Evolutionary conservation across 2,113 vertebrate genomes (phyloP).

Genomic region (Corythornis vintsioides): DNA sequence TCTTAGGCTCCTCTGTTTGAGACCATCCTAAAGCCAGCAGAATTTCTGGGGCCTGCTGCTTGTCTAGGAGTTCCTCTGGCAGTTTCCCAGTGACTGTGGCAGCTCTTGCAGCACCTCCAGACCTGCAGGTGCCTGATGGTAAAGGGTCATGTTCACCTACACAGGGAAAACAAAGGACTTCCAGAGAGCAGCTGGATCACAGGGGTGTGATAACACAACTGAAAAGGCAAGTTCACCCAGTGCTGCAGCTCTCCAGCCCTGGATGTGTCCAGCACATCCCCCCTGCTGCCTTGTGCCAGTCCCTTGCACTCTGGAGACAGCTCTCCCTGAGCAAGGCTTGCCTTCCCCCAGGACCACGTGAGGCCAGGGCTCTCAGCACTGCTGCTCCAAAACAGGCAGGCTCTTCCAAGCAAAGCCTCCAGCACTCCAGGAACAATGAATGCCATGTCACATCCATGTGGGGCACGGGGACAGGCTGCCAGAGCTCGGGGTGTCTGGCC

Average conservation of each 20-base stretch:
- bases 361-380: background rate
- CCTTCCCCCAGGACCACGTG: background rate
- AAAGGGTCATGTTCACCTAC: background rate
- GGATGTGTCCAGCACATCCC: background rate
- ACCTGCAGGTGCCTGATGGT: fast-evolving
- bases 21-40: background rate
- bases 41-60: background rate
- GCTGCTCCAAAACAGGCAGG: background rate
- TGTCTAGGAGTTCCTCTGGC: background rate
- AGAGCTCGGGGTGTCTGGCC: background rate
- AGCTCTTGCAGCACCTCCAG: background rate
- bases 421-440: background rate
- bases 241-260: background rate
- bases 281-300: background rate
- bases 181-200: background rate
- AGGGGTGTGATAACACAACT: fast-evolving
- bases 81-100: background rate
- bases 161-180: background rate
- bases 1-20: background rate
- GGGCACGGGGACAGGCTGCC: background rate
- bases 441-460: background rate
- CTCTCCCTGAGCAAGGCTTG: background rate
- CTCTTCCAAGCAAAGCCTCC: background rate
- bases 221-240: background rate
- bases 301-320: background rate